A percentile compares a stretch with the other conserved stretches of the same genome.
Evolutionary conservation across 2,888 invertebrate species (phyloP).

Genomic region (Ceraclea dissimilis): DNA sequence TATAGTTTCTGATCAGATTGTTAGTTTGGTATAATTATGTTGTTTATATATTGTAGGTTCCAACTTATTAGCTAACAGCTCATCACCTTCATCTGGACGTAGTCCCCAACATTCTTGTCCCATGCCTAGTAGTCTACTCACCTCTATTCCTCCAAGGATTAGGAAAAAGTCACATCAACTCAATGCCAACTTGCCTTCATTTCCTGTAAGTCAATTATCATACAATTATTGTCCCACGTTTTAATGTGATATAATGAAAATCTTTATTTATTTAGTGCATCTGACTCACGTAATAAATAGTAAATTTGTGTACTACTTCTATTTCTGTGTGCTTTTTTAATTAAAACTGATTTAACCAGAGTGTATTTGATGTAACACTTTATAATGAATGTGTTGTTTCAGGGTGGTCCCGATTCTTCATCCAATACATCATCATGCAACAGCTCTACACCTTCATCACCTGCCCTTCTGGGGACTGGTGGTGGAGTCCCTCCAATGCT

Average conservation of each 20-base stretch:
- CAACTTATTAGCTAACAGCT: not conserved
- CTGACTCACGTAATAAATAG: too few species aligned
- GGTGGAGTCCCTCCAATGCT: slow-evolving; percentile 38
- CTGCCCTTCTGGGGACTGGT: slow-evolving; percentile 55
- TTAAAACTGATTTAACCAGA: too few species aligned
- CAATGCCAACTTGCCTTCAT: slow-evolving; percentile 46
- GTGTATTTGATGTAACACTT: too few species aligned
- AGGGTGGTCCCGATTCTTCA: slow-evolving; percentile 75
- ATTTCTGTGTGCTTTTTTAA: too few species aligned
- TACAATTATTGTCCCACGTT: not conserved
- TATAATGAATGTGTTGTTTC: too few species aligned
- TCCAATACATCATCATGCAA: slow-evolving; percentile 94
- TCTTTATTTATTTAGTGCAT: too few species aligned
- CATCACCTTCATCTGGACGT: slow-evolving; percentile 30
- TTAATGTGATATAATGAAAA: too few species aligned
- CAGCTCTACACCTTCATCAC: slow-evolving; percentile 93
- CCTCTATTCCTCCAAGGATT: slow-evolving; percentile 37
- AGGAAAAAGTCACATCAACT: slow-evolving; percentile 49
- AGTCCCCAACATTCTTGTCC: slow-evolving; percentile 23
- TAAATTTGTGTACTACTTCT: too few species aligned
- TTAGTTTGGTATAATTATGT: not conserved
- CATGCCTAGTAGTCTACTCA: slow-evolving; percentile 31
- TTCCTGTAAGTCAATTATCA: slow-evolving; percentile 41
- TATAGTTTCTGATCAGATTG: not conserved
- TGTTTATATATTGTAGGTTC: not conserved